Evolutionary conservation across 2,797 vertebrate species (phyloP), one percentile per base, ranked within the genome.

Genomic region (Chaunax sp.): DNA sequence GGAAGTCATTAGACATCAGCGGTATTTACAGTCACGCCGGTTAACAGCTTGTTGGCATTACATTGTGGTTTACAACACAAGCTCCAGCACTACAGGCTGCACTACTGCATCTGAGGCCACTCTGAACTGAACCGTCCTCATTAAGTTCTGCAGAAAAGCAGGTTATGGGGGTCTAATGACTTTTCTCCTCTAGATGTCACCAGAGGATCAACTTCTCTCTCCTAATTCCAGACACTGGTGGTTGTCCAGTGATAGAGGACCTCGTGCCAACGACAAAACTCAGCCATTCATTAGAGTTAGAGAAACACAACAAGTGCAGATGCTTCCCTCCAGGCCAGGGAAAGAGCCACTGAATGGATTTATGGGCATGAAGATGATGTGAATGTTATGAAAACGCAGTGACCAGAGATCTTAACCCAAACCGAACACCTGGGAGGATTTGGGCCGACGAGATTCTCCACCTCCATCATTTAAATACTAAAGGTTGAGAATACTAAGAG

Each of bases 111-210:
- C 3, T 23, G 25, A 43, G 25, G 10, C 7, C 22, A 19, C 1
- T 12, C 14, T 12, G 12, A 22, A n/a, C 28, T 47, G 18, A 35
- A 23, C 30, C n/a, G 13, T 10, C 12, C 3, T 18, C 28, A 6
- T 0, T 5, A 22, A 16, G 19, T 23, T 18, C 3, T 18, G 6
- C 16, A 53, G 28, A 5, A 8, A 11, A 67, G 45, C 25, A 20
- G 22, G 33, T 16, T 26, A 8, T n/a, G 1, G 4, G n/a, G 4
- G 5, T 22, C 9, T 13, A 12, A 7, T 38, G 19, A 43, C 4
- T 12, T 51, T 5, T 46, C 20, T 65, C 90, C 91, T 84, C 69
- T 85, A 90, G 91, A 77, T 85, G 91, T 84, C 84, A 70, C 63
- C 67, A 88, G 49, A 88, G 80, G 59, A 75, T 62, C 49, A 41